phyloP scores from a whole-genome alignment of 1,140 invertebrate species.

The Cydia splendana region DNA sequence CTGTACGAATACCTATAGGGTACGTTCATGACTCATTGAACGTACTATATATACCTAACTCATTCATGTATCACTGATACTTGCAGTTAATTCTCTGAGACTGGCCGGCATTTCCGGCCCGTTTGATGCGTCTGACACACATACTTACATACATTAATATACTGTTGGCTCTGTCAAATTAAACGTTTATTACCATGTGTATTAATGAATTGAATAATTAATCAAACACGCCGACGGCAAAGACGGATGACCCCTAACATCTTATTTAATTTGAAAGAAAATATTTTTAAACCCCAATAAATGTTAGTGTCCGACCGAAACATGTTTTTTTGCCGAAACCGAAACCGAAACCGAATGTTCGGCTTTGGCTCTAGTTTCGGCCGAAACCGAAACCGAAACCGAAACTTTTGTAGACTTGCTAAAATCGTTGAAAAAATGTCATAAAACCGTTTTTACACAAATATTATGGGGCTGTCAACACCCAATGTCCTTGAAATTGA shows the following conservation, averaged over 20 bases:
- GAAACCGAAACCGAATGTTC: too few relatives aligned
- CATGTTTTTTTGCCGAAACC: too few relatives aligned
- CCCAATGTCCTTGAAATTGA: too few relatives aligned
- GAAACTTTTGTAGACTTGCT: too few relatives aligned
- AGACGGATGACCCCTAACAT: not conserved
- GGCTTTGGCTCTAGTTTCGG: too few relatives aligned
- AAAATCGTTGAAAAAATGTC: too few relatives aligned
- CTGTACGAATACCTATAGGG: too few relatives aligned
- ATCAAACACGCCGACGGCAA: constrained; percentile 5
- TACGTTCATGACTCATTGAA: too few relatives aligned
- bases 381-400: too few relatives aligned
- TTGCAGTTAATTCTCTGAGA: not conserved
- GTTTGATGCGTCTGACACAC: not conserved
- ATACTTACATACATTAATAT: constrained; percentile 17
- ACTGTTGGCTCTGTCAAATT: not conserved
- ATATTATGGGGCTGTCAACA: too few relatives aligned
- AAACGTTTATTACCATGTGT: constrained; percentile 16
- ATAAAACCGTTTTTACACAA: too few relatives aligned
- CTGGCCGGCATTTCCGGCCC: not conserved
- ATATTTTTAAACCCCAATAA: not conserved
- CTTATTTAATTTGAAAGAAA: not conserved
- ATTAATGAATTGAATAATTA: not conserved
- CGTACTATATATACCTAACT: not conserved
- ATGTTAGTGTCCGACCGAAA: too few relatives aligned
- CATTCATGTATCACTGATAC: not conserved